These are phyloP conservation scores for Harlomillsia oculata DNA, from an alignment of 1,140 invertebrate species.

Conservation along the genomic window DNA sequence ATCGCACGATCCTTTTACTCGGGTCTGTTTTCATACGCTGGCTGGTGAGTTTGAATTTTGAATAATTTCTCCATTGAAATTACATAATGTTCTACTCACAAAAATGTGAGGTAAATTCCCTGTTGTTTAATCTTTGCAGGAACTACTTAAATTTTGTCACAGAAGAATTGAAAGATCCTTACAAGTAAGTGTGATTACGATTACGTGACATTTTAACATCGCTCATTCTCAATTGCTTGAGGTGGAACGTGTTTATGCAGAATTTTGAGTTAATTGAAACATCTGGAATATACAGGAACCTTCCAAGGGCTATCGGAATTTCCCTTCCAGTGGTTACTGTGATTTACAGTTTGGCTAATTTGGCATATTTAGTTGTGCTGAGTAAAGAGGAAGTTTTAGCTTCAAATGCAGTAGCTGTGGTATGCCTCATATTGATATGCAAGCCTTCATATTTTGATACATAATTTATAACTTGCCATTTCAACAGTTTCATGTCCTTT, in stretches of 20 bases:
- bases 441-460: not conserved
- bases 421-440: conserved; percentile 43
- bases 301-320: conserved; percentile 87
- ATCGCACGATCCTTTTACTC: conserved; percentile 55
- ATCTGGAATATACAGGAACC: conserved; percentile 55
- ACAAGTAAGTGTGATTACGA: conserved; percentile 49
- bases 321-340: conserved; percentile 80
- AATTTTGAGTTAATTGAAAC: not conserved
- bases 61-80: too few relatives aligned
- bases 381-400: conserved; percentile 67
- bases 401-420: conserved; percentile 88
- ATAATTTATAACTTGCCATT: not conserved
- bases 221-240: too few relatives aligned
- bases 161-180: conserved; percentile 88
- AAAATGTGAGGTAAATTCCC: too few relatives aligned
- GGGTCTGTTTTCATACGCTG: conserved; percentile 59
- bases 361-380: conserved; percentile 86
- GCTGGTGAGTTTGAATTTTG: conserved; percentile 47
- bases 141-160: conserved; percentile 96
- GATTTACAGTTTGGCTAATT: conserved; percentile 85
- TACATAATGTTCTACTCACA: too few relatives aligned
- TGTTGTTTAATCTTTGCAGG: conserved; percentile 45
- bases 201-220: conserved; percentile 11
- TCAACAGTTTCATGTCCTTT: not conserved
- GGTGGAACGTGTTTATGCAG: too few relatives aligned